Percentiles rank a stretch among this genome's conserved stretches.
phyloP scores from a whole-genome alignment of 2,888 invertebrate genomes.

The Molorchus minor region DNA sequence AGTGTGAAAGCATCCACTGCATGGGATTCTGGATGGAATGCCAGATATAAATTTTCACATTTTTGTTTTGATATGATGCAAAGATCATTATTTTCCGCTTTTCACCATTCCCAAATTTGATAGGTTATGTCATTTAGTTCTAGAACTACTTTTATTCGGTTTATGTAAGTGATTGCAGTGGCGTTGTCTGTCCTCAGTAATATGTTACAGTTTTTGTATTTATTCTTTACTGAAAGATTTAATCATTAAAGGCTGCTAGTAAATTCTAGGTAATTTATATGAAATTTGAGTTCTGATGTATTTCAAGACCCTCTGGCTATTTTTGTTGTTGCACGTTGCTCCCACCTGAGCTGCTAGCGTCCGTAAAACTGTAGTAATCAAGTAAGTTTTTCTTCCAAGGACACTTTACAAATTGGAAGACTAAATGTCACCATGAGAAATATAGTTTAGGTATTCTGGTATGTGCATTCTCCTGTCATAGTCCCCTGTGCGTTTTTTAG shows the following conservation, averaged over 20 bases:
- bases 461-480: not conserved
- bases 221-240: not conserved
- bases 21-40: not conserved
- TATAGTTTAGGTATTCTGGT: not conserved
- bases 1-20: too few relatives aligned
- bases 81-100: not conserved
- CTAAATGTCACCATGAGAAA: constrained; percentile 5
- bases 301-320: not conserved
- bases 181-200: constrained; percentile 5
- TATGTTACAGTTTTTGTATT: constrained; percentile 2
- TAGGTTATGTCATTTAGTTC: not conserved
- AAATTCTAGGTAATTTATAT: constrained; percentile 12
- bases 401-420: not conserved
- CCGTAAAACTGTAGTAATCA: not conserved
- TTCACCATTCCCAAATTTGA: constrained; percentile 18
- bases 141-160: not conserved
- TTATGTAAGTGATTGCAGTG: constrained; percentile 11
- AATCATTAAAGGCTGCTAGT: not conserved
- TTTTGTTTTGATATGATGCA: not conserved
- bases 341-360: not conserved
- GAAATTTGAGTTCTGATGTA: not conserved
- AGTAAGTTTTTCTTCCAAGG: constrained; percentile 1
- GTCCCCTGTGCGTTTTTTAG: constrained; percentile 1
- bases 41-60: not conserved
- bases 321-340: not conserved